Evolutionary conservation across 2,113 vertebrate genomes (phyloP), one percentile per base, ranked within the genome.

Genomic region (Nycticebus coucang): DNA sequence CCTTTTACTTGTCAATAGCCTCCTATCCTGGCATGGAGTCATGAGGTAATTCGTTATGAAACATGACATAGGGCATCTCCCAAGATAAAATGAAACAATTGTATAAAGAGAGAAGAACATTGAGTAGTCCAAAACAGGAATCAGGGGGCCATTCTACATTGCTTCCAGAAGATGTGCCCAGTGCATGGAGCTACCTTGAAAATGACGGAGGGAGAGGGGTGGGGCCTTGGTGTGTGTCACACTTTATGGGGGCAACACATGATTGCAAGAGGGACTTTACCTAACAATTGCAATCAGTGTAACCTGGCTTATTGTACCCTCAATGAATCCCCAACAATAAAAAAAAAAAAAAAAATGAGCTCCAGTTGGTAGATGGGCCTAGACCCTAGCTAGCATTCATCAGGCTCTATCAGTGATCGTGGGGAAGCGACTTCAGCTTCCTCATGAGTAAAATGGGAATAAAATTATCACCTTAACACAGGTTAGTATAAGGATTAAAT

Each of bases 11-110:
- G 37, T 37, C 78, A 53, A 7, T 84, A 22, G 59, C 21, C 53
- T 91, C 21, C 35, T 22, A 28, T 17, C 35, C 60, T 91, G 55
- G 30, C 15, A 12, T 28, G 5, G 41, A 84, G 14, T 64, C 35
- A 71, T 35, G 17, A n/a, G 57, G 33, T 81, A 88, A 91, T 87
- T 95, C 80, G 14, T 21, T 72, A 35, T 57, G 50, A 82, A 89
- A 81, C 84, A 78, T 75, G 8, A 77, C 93, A 3, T 22, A 91
- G 17, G 89, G n/a, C 2, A 75, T 5, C n/a, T 68, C 69, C 62
- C 18, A 11, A 53, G n/a, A 89, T 37, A 92, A 82, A 94, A 93
- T 35, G 11, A 94, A 94, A 82, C 33, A 68, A 50, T 17, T 64
- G 10, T 62, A n/a, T 64, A 62, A 71, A 81, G 33, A 72, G 57